A percentile compares a stretch with the other conserved stretches of the same genome.
phyloP scores from a whole-genome alignment of 2,113 vertebrate genomes.

The Tyto alba region DNA sequence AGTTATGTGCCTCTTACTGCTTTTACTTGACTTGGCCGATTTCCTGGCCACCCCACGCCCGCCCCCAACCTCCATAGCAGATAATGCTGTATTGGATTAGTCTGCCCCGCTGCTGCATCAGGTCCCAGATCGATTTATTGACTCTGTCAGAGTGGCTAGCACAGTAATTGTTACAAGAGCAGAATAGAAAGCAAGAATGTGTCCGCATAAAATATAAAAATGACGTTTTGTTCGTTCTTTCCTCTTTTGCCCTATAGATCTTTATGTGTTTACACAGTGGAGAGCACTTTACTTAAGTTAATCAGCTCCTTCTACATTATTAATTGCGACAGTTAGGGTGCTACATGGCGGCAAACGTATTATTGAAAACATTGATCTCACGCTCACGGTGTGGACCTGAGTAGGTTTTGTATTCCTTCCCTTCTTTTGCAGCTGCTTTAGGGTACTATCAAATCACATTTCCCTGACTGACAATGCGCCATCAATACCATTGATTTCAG shows the following conservation, averaged over 20 bases:
- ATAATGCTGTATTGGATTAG: slow-evolving; percentile 75
- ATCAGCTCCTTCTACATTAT: slow-evolving; percentile 76
- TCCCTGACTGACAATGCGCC: slow-evolving; percentile 66
- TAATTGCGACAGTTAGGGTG: slow-evolving; percentile 70
- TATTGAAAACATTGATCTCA: slow-evolving; percentile 66
- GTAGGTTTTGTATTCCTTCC: slow-evolving; percentile 47
- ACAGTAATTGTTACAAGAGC: slow-evolving; percentile 78
- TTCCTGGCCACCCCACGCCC: slow-evolving; percentile 25
- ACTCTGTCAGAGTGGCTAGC: slow-evolving; percentile 79
- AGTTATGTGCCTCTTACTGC: neutral
- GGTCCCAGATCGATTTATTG: slow-evolving; percentile 84
- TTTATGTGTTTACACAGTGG: slow-evolving; percentile 72
- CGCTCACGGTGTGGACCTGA: slow-evolving; percentile 7
- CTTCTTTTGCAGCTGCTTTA: slow-evolving; percentile 38
- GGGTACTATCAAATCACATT: slow-evolving; percentile 69
- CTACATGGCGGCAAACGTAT: slow-evolving; percentile 34
- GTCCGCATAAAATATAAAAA: slow-evolving; percentile 75
- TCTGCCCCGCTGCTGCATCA: slow-evolving; percentile 72
- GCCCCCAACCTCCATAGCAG: slow-evolving; percentile 33
- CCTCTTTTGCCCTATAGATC: slow-evolving; percentile 59
- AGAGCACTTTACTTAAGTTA: slow-evolving; percentile 75
- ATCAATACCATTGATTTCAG: slow-evolving; percentile 62
- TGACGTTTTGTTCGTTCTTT: slow-evolving; percentile 67
- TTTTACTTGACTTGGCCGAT: slow-evolving; percentile 5
- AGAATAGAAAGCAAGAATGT: slow-evolving; percentile 76